Percentiles rank a stretch among this genome's conserved stretches.
Conservation (phyloP, 2,113 vertebrate species). For the Cololabis saira region DNA sequence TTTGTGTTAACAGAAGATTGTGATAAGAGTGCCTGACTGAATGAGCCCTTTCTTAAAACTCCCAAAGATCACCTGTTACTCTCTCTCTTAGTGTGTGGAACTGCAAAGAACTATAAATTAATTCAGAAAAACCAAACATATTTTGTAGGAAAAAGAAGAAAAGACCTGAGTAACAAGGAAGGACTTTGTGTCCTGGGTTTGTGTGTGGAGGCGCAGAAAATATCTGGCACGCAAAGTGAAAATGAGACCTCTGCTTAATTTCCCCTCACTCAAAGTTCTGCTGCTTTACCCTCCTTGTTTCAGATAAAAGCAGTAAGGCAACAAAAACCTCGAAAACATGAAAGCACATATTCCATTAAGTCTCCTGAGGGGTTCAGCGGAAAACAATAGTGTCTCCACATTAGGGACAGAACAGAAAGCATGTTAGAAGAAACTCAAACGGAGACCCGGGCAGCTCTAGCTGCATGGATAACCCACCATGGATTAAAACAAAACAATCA, state of each 20-base stretch:
- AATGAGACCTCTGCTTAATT: conserved; percentile 44
- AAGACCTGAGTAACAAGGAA: conserved; percentile 11
- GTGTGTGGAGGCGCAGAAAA: background rate
- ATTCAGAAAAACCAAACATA: background rate
- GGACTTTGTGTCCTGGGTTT: background rate
- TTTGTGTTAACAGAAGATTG: conserved; percentile 15
- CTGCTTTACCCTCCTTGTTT: conserved; percentile 35
- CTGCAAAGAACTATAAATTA: no score
- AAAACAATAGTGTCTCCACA: conserved; percentile 60
- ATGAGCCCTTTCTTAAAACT: no score
- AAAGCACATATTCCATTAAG: conserved; percentile 67
- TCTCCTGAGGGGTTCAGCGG: conserved; percentile 51
- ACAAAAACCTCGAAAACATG: conserved; percentile 60
- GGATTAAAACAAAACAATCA: conserved; percentile 72
- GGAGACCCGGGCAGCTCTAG: conserved; percentile 55
- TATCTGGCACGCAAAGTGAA: conserved; percentile 47
- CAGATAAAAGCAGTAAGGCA: conserved; percentile 53
- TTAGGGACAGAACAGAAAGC: conserved; percentile 55
- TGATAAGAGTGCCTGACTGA: background rate
- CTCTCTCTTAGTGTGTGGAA: no score
- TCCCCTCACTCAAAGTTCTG: conserved; percentile 49
- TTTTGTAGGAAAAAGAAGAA: conserved; percentile 5
- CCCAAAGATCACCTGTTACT: no score
- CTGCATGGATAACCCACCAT: conserved; percentile 68
- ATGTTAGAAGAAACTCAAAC: conserved; percentile 53